Evolutionary conservation across 2,113 vertebrate genomes (phyloP).

Genomic region (Etia nguti): DNA sequence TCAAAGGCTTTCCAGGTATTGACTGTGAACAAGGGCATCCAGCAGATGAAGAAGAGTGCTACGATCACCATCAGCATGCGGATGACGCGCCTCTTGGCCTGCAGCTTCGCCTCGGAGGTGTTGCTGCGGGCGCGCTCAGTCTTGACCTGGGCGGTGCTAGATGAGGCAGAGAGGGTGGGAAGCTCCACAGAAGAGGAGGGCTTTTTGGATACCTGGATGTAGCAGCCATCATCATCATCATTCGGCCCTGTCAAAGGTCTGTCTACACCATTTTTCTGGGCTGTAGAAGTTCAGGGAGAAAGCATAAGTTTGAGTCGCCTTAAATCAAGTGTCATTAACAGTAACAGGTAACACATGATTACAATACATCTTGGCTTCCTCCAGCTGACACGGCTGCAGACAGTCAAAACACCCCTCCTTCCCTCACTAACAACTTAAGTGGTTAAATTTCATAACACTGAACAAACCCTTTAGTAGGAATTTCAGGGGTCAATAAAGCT

Average conservation of each 20-base stretch:
- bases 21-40: constrained; percentile 87
- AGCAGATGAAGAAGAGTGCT: constrained; percentile 90
- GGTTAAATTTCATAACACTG: neutral
- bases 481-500: neutral
- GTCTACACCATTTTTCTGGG: constrained; percentile 44
- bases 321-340: neutral
- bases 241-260: neutral
- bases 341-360: neutral
- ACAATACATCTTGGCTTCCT: neutral
- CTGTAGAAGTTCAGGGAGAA: constrained; percentile 33
- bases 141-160: neutral
- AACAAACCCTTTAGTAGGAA: neutral
- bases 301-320: neutral
- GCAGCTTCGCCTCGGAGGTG: constrained; percentile 81
- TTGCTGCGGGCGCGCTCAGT: constrained; percentile 69
- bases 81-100: constrained; percentile 87
- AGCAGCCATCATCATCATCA: constrained; percentile 85
- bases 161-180: constrained; percentile 64
- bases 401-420: neutral
- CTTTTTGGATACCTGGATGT: constrained; percentile 80
- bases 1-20: constrained; percentile 94
- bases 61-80: constrained; percentile 94
- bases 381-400: neutral
- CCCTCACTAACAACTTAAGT: neutral
- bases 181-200: constrained; percentile 74